Conservation (phyloP, 2,113 vertebrate species). For the Condylura cristata region DNA sequence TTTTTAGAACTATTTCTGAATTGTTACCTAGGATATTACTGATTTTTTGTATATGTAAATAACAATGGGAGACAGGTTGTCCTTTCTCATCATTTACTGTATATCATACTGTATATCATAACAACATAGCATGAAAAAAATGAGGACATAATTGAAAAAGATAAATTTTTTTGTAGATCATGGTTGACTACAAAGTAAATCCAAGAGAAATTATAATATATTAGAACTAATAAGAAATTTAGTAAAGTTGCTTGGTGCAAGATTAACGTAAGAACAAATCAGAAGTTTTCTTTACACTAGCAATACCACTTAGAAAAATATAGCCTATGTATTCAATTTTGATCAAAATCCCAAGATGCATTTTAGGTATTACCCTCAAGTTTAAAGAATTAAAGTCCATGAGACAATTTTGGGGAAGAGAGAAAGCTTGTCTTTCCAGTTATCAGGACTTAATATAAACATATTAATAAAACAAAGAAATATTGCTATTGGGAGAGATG, state of each 20-base stretch:
- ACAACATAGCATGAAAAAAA: not conserved
- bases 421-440: not conserved
- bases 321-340: slow-evolving; percentile 24
- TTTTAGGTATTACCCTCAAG: not conserved
- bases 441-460: not conserved
- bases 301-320: slow-evolving; percentile 13
- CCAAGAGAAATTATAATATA: not conserved
- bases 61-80: not conserved
- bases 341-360: not conserved
- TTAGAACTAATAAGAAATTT: not conserved
- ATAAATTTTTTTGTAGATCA: not conserved
- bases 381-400: not conserved
- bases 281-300: not conserved
- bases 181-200: not conserved
- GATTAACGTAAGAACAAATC: not conserved
- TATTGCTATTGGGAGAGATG: not conserved
- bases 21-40: not conserved
- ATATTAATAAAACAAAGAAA: not conserved
- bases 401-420: not conserved
- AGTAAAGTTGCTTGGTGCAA: not conserved
- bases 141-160: not conserved
- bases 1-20: not conserved
- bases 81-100: not conserved
- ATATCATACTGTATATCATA: not conserved
- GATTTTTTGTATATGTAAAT: not conserved